These are phyloP conservation scores for Amblyteles armatorius DNA, from an alignment of 2,888 invertebrate genomes.

Conservation along the genomic window DNA sequence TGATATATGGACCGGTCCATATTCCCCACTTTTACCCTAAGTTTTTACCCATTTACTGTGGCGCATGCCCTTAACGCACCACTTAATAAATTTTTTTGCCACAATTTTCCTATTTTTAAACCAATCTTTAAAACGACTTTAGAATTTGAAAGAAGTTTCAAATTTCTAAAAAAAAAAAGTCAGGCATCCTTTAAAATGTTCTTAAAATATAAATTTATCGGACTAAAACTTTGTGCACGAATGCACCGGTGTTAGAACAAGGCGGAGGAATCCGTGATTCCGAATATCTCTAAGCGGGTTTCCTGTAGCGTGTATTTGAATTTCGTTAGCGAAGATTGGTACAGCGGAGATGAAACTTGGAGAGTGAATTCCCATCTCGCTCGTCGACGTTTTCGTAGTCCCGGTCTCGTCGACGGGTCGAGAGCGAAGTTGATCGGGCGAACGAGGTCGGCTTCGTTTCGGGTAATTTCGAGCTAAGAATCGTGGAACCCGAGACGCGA, in stretches of 20 bases:
- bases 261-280: background rate
- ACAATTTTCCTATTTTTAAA: background rate
- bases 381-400: conserved; percentile 9
- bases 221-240: background rate
- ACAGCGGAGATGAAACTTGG: conserved; percentile 30
- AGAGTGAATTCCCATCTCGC: conserved; percentile 32
- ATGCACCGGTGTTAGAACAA: background rate
- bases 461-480: conserved; percentile 51
- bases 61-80: too few species aligned
- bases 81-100: too few species aligned
- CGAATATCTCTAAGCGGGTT: background rate
- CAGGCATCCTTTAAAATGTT: background rate
- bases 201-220: too few species aligned
- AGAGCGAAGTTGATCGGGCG: conserved; percentile 45
- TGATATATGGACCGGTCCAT: too few species aligned
- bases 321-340: conserved; percentile 53
- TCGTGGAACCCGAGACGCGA: conserved; percentile 50
- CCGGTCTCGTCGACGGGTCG: conserved; percentile 15
- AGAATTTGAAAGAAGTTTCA: background rate
- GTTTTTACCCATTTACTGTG: too few species aligned
- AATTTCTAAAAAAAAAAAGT: background rate
- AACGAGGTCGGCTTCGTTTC: conserved; percentile 55
- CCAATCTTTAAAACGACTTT: background rate
- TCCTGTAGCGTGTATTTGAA: conserved; percentile 16
- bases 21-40: too few species aligned